Evolutionary conservation across 2,797 vertebrate species (phyloP).

Genomic region (Sternarchorhynchus goeldii): DNA sequence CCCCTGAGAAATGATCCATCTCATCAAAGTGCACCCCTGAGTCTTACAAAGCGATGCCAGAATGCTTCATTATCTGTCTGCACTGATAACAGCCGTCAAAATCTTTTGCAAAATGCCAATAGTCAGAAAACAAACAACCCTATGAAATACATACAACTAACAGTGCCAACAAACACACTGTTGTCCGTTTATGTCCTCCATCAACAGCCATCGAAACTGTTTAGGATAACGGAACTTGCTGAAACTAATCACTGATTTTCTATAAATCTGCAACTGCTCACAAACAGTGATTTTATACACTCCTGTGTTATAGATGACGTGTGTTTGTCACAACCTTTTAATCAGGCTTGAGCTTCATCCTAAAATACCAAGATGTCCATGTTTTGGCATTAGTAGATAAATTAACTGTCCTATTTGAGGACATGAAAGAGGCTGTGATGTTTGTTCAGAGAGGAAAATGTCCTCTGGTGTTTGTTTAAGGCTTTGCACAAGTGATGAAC

Average conservation of each 20-base stretch:
- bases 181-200: slow-evolving; percentile 1
- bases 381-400: slow-evolving; percentile 56
- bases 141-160: slow-evolving; percentile 18
- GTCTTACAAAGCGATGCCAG: slow-evolving; percentile 32
- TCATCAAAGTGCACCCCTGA: slow-evolving; percentile 67
- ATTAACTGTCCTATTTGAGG: slow-evolving; percentile 63
- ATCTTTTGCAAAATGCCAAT: neutral
- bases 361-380: slow-evolving; percentile 42
- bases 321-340: slow-evolving; percentile 11
- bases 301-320: neutral
- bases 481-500: slow-evolving; percentile 73
- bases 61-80: slow-evolving; percentile 37
- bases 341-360: slow-evolving; percentile 17
- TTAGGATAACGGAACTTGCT: neutral
- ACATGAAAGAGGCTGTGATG: slow-evolving; percentile 73
- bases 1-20: slow-evolving; percentile 66
- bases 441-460: slow-evolving; percentile 78
- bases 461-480: slow-evolving; percentile 80
- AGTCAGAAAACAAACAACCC: slow-evolving; percentile 12
- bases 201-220: slow-evolving; percentile 17
- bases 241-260: slow-evolving; percentile 4
- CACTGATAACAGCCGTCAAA: slow-evolving; percentile 20
- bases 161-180: neutral
- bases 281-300: neutral
- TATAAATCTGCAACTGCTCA: slow-evolving; percentile 7